These are phyloP conservation scores for Chelonus insularis DNA, from an alignment of 1,140 invertebrate genomes.

Conservation along the genomic window DNA sequence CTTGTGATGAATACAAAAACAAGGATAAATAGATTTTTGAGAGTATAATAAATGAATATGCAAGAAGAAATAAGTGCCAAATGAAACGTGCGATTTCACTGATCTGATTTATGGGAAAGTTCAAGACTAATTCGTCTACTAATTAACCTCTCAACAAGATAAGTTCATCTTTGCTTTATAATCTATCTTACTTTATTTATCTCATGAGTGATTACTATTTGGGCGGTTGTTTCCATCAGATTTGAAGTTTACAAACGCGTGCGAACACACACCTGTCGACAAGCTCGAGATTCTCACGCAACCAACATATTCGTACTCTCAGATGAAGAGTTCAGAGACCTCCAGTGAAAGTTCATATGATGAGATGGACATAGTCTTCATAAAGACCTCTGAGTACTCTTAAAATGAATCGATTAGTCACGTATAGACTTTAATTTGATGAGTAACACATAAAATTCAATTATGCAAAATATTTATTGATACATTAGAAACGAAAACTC, in stretches of 20 bases:
- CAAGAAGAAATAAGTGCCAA: neutral
- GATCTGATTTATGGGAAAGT: slow-evolving; percentile 25
- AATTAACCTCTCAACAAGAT: slow-evolving; percentile 14
- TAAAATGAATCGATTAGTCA: too few relatives aligned
- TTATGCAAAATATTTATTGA: too few relatives aligned
- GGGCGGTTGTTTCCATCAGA: slow-evolving; percentile 4
- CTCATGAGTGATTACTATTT: neutral
- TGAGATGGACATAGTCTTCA: neutral
- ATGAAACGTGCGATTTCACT: slow-evolving; percentile 19
- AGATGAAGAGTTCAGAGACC: slow-evolving; percentile 43
- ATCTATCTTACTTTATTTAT: neutral
- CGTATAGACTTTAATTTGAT: too few relatives aligned
- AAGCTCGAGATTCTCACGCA: neutral
- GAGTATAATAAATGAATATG: neutral
- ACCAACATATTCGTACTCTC: neutral
- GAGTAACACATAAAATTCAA: too few relatives aligned
- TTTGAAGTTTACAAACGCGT: slow-evolving; percentile 13
- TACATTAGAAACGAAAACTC: too few relatives aligned
- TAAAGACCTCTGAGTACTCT: neutral
- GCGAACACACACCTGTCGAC: slow-evolving; percentile 19
- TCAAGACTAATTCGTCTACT: slow-evolving; percentile 11
- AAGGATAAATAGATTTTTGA: too few relatives aligned
- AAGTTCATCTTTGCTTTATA: neutral
- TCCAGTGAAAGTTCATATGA: slow-evolving; percentile 45
- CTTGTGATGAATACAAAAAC: too few relatives aligned